Conservation (phyloP, 2,113 vertebrate genomes). For the Mionectes macconnelli region DNA sequence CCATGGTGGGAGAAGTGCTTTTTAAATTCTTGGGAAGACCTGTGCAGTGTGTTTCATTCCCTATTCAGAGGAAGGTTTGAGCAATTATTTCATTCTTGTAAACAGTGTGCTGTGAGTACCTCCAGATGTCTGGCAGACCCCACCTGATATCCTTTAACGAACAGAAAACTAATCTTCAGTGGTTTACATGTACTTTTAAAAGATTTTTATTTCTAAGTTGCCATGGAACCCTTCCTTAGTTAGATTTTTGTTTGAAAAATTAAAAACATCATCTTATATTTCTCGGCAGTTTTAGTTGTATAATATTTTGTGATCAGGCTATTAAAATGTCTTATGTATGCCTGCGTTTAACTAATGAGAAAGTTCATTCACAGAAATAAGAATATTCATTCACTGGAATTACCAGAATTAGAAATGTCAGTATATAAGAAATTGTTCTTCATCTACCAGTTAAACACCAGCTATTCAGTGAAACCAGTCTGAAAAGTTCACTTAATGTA, state of each 20-base stretch:
- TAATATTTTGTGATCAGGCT: background rate
- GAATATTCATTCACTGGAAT: background rate
- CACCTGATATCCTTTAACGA: conserved; percentile 38
- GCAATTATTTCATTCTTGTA: conserved; percentile 30
- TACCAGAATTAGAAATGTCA: background rate
- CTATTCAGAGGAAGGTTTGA: background rate
- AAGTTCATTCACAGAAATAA: background rate
- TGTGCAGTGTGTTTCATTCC: background rate
- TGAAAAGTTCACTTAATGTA: background rate
- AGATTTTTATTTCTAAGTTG: conserved; percentile 30
- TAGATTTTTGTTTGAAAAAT: background rate
- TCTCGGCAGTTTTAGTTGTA: background rate
- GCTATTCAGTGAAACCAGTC: background rate
- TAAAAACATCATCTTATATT: background rate
- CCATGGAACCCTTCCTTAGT: background rate
- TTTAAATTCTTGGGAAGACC: background rate
- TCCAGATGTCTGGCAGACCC: conserved; percentile 51
- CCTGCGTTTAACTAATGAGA: background rate
- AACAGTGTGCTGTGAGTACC: conserved; percentile 33
- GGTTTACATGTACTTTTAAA: background rate
- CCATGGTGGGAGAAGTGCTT: background rate
- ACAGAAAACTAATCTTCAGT: conserved; percentile 24
- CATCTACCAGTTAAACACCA: background rate
- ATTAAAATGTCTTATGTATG: background rate
- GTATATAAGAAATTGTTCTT: background rate